Base-by-base conservation (phyloP, 1,140 invertebrate species). In the Eriocheir sinensis region DNA sequence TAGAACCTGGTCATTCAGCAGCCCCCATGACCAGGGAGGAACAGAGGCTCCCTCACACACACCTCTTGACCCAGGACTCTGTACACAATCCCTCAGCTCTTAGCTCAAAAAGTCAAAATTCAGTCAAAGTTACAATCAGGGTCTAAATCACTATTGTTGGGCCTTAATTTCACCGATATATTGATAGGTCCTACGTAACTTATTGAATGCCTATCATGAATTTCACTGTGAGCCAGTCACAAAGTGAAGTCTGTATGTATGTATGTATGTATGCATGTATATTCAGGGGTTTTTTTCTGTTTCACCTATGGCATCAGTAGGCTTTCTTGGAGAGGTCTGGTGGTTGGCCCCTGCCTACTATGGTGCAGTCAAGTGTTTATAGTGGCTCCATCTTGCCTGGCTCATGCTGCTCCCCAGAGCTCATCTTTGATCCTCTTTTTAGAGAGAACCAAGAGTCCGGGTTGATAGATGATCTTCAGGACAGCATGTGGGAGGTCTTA, bases 1-100 rank as follows among this genome's bases (percentile, higher is more conserved):
- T n/a, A 72, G 27, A 72, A 4, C 60, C 60, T 72, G 21, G 27
- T 72, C 60, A 72, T n/a, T 72, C 60, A n/a, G 21, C 27, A 72
- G 60, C 60, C 60, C 60, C 60, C 2, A 72, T 72, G 8, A 72
- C 60, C 60, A 72, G 60, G 60, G 60, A 72, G 60, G 27, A n/a
- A 72, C 60, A 72, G 60, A 72, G n/a, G 60, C 60, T 72, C 60
- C 60, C 60, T 72, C 60, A 72, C 60, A 72, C 60, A 72, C 17
- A 72, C 27, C 60, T 72, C n/a, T 72, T n/a, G 60, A 72, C 60
- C 60, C 60, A 72, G 60, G 60, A 72, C 60, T 72, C 8, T 72
- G 60, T 72, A 72, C 60, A n/a, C 17, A 72, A n/a, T 72, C n/a
- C 60, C 27, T 72, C 60, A 72, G 60, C 60, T 72, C 60, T 72